phyloP scores from a whole-genome alignment of 2,888 invertebrate genomes.

The Dione vanillae region DNA sequence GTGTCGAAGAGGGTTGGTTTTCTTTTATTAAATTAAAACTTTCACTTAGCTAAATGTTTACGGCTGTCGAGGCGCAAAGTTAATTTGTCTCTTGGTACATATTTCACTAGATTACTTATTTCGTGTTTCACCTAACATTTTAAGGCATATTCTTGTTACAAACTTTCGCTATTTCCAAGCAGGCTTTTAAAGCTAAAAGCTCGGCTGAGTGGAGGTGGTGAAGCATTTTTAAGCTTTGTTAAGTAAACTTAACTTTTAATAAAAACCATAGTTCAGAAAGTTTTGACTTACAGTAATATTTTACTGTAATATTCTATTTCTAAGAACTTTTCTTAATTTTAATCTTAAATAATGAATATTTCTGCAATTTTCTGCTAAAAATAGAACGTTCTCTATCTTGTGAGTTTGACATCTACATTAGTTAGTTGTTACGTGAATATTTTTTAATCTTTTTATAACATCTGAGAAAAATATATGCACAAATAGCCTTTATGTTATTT shows the following conservation, averaged over 20 bases:
- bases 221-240: constrained; percentile 17
- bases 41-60: constrained; percentile 7
- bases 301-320: neutral
- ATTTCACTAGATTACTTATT: constrained; percentile 28
- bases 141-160: constrained; percentile 19
- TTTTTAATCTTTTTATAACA: no score
- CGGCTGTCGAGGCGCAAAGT: constrained; percentile 1
- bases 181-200: constrained; percentile 25
- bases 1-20: no score
- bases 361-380: no score
- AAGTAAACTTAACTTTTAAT: constrained; percentile 12
- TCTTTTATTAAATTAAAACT: constrained; percentile 1
- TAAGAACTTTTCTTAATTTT: neutral
- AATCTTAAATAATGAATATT: no score
- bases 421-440: no score
- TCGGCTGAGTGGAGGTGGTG: constrained; percentile 5
- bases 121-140: constrained; percentile 20
- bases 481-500: no score
- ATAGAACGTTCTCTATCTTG: no score
- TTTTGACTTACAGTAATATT: neutral
- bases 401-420: no score
- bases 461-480: no score
- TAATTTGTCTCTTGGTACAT: constrained; percentile 33
- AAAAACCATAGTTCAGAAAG: constrained; percentile 3
- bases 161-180: constrained; percentile 30